Evolutionary conservation across 2,888 invertebrate species (phyloP), one percentile per base, ranked within the genome.

Genomic region (Tetragonisca angustula): DNA sequence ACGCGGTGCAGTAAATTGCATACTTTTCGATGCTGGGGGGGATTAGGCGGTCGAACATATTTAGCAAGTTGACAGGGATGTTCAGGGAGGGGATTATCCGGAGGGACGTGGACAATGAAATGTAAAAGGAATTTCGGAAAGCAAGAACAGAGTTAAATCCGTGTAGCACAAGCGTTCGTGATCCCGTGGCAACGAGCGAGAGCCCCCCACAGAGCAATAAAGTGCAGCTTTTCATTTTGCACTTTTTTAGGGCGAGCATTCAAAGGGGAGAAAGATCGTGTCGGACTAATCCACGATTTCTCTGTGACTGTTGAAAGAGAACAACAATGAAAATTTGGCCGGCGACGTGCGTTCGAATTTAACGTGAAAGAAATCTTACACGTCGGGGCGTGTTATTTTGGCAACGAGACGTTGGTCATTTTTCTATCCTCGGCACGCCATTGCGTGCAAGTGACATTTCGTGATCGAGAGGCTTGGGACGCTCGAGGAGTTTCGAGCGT

Each of bases 221-320:
- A 88, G 81, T 79, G 76, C 77, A 71, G 77, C 77, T 86, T 81
- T 87, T 87, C 84, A 75, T 88, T 88, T 88, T 86, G 80, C 71
- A 79, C 76, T 81, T 83, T 43, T 88, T 81, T 81, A 85, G 85
- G 78, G 49, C 84, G 70, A 56, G 81, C 84, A 64, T 80, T 75
- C 76, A 76, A 80, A 85, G 67, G 56, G 78, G 76, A 24, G 36
- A 77, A 79, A 84, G 81, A 84, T 84, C 62, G 81, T 50, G 78
- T 50, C 80, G 85, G 68, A 84, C 81, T 88, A 81, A 87, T 87
- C 79, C 77, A 69, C 71, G 82, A 81, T 86, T 79, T 70, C 75
- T 70, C 67, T 64, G 72, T 75, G 72, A 67, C 61, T 2, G 72
- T 15, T 74, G 36, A 68, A 74, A 84, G 56, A 32, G 74, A 59